Evolutionary conservation across 2,888 invertebrate species (phyloP).

Genomic region (Hirtodrosophila cameraria): DNA sequence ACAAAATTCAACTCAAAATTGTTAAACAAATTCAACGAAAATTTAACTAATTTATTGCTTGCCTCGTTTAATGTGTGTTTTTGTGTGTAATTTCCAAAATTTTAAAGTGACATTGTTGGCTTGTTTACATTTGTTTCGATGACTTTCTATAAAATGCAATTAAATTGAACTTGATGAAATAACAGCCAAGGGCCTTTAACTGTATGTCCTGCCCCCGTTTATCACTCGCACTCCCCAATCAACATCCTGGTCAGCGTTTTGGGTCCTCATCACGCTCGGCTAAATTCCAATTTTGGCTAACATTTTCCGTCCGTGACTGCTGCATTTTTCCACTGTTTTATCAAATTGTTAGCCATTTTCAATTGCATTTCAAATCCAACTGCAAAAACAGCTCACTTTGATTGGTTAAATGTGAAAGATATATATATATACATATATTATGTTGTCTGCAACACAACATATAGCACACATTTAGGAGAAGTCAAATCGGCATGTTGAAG

Average conservation of each 20-base stretch:
- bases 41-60: slow-evolving; percentile 1
- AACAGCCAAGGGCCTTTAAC: not conserved
- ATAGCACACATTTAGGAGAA: no score
- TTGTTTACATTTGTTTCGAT: slow-evolving; percentile 11
- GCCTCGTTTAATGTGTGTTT: slow-evolving; percentile 4
- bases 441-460: no score
- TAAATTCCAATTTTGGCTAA: not conserved
- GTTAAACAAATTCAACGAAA: slow-evolving; percentile 3
- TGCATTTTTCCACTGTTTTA: slow-evolving; percentile 37
- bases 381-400: not conserved
- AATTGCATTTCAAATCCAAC: slow-evolving; percentile 50
- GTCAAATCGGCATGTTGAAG: no score
- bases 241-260: not conserved
- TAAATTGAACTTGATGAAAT: slow-evolving; percentile 34
- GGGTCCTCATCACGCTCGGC: not conserved
- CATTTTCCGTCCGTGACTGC: not conserved
- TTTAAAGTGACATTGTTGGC: not conserved
- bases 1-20: slow-evolving; percentile 3
- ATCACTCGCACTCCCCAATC: not conserved
- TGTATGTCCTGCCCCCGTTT: not conserved
- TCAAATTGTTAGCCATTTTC: slow-evolving; percentile 59
- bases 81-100: slow-evolving; percentile 14
- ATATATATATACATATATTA: no score
- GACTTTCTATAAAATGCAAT: slow-evolving; percentile 47
- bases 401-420: no score